phyloP scores from a whole-genome alignment of 2,797 vertebrate genomes.

The Tapirus indicus region DNA sequence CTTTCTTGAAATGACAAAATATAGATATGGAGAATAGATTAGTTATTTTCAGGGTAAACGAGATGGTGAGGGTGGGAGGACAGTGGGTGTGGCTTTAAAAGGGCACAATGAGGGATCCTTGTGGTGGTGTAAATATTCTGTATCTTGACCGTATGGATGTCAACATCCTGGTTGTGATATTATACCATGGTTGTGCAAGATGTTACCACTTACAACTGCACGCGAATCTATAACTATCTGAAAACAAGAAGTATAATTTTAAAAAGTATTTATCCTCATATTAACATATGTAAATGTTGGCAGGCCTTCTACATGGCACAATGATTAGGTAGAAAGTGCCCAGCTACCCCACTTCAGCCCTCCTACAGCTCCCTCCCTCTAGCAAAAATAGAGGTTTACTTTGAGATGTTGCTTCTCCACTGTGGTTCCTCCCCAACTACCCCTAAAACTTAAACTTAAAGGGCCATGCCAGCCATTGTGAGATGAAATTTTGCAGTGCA shows the following conservation, averaged over 20 bases:
- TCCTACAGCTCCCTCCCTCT: not conserved
- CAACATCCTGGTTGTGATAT: not conserved
- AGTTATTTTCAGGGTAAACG: not conserved
- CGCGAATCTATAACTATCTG: not conserved
- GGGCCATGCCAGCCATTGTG: not conserved
- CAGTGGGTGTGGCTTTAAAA: not conserved
- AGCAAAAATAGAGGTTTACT: not conserved
- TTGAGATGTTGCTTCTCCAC: not conserved
- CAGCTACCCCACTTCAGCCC: too few relatives aligned
- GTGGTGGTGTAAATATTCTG: not conserved
- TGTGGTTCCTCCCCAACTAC: not conserved
- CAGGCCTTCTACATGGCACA: not conserved
- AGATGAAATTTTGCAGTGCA: not conserved
- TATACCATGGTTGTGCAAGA: not conserved
- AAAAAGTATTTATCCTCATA: not conserved
- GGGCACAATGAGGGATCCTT: not conserved
- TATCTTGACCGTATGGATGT: not conserved
- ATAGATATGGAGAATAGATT: not conserved
- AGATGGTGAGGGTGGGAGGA: not conserved
- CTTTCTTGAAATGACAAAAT: not conserved
- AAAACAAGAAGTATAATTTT: not conserved
- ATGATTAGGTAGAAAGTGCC: not conserved
- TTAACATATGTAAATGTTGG: not conserved
- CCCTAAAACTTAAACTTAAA: not conserved
- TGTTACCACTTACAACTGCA: not conserved